A percentile compares a stretch with the other conserved stretches of the same genome.
Evolutionary conservation across 2,113 vertebrate species (phyloP).

Genomic region (Haemorhous mexicanus): DNA sequence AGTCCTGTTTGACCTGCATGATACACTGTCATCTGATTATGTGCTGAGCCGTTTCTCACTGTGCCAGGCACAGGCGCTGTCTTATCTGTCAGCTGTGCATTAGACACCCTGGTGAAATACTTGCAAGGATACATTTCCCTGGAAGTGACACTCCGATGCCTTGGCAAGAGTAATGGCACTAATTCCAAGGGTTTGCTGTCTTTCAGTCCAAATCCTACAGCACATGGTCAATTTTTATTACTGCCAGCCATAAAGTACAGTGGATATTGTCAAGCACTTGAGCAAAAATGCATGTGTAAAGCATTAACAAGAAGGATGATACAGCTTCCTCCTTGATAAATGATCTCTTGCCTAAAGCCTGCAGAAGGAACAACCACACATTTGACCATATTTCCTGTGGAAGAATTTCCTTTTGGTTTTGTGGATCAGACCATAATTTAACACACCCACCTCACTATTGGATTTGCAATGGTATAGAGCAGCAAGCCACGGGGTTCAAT

Average conservation of each 20-base stretch:
- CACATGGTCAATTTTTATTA: background rate
- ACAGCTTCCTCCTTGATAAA: background rate
- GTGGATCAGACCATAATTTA: background rate
- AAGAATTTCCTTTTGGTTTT: constrained; percentile 26
- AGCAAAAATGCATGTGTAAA: constrained; percentile 1
- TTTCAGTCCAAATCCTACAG: constrained; percentile 9
- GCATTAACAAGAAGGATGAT: constrained; percentile 18
- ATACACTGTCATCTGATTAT: background rate
- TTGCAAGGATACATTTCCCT: background rate
- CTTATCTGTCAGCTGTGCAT: background rate
- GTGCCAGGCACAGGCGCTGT: background rate
- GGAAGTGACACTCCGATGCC: background rate
- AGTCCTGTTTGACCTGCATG: background rate
- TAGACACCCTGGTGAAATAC: background rate
- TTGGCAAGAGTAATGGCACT: background rate
- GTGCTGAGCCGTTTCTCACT: fast-evolving
- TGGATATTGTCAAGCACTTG: constrained; percentile 7
- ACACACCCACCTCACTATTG: background rate
- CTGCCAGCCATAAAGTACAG: background rate
- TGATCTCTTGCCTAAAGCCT: background rate
- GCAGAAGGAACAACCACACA: background rate
- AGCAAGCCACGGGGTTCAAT: background rate
- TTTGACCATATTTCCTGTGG: background rate
- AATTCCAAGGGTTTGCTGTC: background rate
- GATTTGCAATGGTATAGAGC: background rate